phyloP scores from a whole-genome alignment of 2,113 vertebrate genomes.

The Albula goreensis region DNA sequence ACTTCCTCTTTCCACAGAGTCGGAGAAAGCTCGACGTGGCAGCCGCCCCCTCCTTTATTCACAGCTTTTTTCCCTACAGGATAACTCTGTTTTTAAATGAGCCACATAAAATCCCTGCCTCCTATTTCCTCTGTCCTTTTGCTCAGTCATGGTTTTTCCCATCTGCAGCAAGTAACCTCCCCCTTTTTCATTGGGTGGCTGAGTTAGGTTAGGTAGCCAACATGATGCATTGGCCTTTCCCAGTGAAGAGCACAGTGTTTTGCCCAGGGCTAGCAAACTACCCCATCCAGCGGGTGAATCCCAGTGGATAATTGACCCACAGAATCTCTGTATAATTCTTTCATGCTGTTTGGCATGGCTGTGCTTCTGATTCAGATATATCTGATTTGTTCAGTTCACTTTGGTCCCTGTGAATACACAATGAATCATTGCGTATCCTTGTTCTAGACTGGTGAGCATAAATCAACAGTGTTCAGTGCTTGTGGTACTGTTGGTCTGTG shows the following conservation, averaged over 20 bases:
- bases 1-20: slow-evolving; percentile 16
- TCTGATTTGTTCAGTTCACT: background rate
- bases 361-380: background rate
- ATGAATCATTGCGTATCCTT: background rate
- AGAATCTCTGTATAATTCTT: background rate
- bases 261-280: background rate
- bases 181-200: background rate
- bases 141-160: slow-evolving; percentile 19
- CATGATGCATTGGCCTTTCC: background rate
- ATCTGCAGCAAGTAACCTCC: background rate
- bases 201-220: background rate
- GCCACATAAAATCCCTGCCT: slow-evolving; percentile 44
- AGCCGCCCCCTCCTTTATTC: slow-evolving; percentile 36
- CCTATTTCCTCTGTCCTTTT: slow-evolving; percentile 20
- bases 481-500: background rate
- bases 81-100: slow-evolving; percentile 44
- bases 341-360: background rate
- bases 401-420: background rate
- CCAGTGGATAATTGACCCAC: background rate
- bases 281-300: background rate
- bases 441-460: background rate
- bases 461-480: background rate
- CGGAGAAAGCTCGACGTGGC: slow-evolving; percentile 49
- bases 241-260: background rate
- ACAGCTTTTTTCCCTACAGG: slow-evolving; percentile 19